Conservation (phyloP, 2,797 vertebrate species). For the Amblyopsis hoosieri region DNA sequence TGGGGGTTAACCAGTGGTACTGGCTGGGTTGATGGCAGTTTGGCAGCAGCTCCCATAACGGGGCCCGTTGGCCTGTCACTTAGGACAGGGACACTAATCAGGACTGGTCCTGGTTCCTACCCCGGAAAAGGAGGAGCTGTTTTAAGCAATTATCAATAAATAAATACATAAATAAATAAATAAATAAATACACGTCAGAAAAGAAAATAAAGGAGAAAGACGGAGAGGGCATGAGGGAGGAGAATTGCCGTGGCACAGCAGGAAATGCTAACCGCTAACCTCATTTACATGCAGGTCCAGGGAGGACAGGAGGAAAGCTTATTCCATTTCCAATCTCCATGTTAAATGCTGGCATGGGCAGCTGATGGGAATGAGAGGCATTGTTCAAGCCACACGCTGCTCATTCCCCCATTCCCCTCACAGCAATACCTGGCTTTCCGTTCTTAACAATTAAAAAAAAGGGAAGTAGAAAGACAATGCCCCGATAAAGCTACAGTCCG, state of each 20-base stretch:
- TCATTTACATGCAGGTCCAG: slow-evolving; percentile 85
- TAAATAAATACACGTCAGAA: slow-evolving; percentile 4
- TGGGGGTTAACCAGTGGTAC: slow-evolving; percentile 65
- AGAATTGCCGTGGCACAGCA: slow-evolving; percentile 74
- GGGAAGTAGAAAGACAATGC: slow-evolving; percentile 47
- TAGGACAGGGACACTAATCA: slow-evolving; percentile 81
- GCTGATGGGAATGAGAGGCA: slow-evolving; percentile 77
- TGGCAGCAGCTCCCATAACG: slow-evolving; percentile 73
- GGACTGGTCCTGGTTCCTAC: slow-evolving; percentile 75
- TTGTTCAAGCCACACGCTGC: slow-evolving; percentile 71
- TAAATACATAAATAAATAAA: slow-evolving; percentile 10
- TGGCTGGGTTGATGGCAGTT: slow-evolving; percentile 77
- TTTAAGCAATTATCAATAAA: slow-evolving; percentile 68
- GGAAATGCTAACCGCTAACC: slow-evolving; percentile 78
- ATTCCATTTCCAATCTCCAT: slow-evolving; percentile 84
- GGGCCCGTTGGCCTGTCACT: slow-evolving; percentile 79
- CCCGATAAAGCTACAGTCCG: slow-evolving; percentile 41
- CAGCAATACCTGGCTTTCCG: slow-evolving; percentile 67
- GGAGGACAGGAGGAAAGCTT: slow-evolving; percentile 70
- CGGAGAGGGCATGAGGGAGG: slow-evolving; percentile 48
- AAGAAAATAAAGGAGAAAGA: slow-evolving; percentile 32
- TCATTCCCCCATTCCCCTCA: slow-evolving; percentile 54
- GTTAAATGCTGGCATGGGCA: slow-evolving; percentile 81
- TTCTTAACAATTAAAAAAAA: slow-evolving; percentile 32
- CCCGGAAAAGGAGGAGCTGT: slow-evolving; percentile 65